phyloP scores from a whole-genome alignment of 2,888 invertebrate genomes.

The Parochlus steinenii region DNA sequence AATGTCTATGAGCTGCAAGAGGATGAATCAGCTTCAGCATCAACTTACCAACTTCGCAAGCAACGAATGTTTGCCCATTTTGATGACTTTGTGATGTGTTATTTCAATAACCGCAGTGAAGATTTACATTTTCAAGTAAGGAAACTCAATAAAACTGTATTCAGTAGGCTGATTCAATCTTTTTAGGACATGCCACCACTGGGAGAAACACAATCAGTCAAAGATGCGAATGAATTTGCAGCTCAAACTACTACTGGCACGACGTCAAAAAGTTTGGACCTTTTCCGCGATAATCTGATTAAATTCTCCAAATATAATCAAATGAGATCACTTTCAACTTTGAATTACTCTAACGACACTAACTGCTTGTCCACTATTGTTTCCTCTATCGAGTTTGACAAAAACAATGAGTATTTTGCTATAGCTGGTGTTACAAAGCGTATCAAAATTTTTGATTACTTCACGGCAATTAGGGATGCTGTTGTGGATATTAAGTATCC shows the following conservation, averaged over 20 bases:
- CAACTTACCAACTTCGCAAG: slow-evolving; percentile 48
- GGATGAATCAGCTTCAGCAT: slow-evolving; percentile 18
- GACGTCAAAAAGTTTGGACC: slow-evolving; percentile 39
- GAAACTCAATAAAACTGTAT: slow-evolving; percentile 6
- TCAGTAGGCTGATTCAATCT: slow-evolving; percentile 21
- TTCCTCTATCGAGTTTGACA: slow-evolving; percentile 89
- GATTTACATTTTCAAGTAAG: slow-evolving; percentile 45
- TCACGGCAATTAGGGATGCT: slow-evolving; percentile 64
- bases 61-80: slow-evolving; percentile 70
- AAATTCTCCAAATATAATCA: slow-evolving; percentile 70
- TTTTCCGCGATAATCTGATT: slow-evolving; percentile 70
- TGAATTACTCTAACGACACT: slow-evolving; percentile 80
- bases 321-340: slow-evolving; percentile 64
- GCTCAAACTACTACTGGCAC: slow-evolving; percentile 18
- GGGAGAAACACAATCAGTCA: slow-evolving; percentile 15
- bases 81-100: slow-evolving; percentile 76
- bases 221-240: slow-evolving; percentile 18
- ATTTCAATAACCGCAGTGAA: slow-evolving; percentile 60
- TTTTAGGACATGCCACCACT: slow-evolving; percentile 19
- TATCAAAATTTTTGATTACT: slow-evolving; percentile 86
- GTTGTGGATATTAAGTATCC: slow-evolving; percentile 89
- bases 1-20: slow-evolving; percentile 1
- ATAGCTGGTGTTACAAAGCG: slow-evolving; percentile 90
- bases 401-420: slow-evolving; percentile 88
- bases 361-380: slow-evolving; percentile 75